Percentiles rank a stretch among this genome's conserved stretches.
Conservation (phyloP, 2,113 vertebrate genomes). For the Stictonetta naevosa region DNA sequence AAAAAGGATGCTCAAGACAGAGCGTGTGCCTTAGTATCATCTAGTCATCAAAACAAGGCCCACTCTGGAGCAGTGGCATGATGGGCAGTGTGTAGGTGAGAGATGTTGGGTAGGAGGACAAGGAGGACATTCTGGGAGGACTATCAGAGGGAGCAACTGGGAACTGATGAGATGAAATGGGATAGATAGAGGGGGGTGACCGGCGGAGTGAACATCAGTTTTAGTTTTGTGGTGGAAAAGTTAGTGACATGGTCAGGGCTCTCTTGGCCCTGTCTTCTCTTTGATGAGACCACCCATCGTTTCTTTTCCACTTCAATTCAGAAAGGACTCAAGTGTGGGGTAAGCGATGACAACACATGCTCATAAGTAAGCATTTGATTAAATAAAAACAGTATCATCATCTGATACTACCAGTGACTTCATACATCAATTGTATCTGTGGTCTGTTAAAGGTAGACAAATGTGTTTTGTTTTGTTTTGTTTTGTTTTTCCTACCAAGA, state of each 20-base stretch:
- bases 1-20: neutral
- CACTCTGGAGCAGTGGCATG: neutral
- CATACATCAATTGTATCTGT: neutral
- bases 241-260: neutral
- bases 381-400: neutral
- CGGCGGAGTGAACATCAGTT: neutral
- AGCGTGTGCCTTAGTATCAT: neutral
- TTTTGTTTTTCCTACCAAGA: constrained; percentile 78
- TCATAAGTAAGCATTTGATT: neutral
- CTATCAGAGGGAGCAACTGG: neutral
- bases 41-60: neutral
- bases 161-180: neutral
- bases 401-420: neutral
- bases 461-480: neutral
- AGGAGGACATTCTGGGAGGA: neutral
- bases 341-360: neutral
- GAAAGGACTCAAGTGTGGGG: neutral
- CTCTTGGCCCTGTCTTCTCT: neutral
- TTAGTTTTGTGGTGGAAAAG: neutral
- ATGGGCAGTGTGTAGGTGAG: neutral
- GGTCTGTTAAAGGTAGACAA: neutral
- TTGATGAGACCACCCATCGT: neutral
- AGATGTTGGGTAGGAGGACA: neutral
- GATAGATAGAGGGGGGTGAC: neutral
- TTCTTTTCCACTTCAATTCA: neutral